A percentile compares a stretch with the other conserved stretches of the same genome.
phyloP scores from a whole-genome alignment of 2,113 vertebrate genomes.

The Gyps fulvus region DNA sequence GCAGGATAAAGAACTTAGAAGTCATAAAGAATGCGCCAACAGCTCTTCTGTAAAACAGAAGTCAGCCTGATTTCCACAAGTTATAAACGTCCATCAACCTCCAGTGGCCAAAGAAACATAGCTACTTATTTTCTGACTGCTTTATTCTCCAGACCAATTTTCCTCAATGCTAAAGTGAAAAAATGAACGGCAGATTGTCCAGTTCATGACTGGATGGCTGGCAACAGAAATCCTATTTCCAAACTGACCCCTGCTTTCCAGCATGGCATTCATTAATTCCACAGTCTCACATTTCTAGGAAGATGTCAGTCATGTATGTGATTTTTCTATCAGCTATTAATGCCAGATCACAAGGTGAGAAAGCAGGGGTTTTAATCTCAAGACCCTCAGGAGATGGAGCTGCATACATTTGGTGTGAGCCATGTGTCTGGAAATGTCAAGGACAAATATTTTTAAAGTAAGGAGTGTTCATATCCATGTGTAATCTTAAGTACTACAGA shows the following conservation, averaged over 20 bases:
- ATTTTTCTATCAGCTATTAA: slow-evolving; percentile 65
- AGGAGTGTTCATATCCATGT: background rate
- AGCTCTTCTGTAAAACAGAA: background rate
- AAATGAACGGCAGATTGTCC: slow-evolving; percentile 49
- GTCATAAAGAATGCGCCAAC: background rate
- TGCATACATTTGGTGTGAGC: slow-evolving; percentile 53
- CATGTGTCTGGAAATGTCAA: slow-evolving; percentile 47
- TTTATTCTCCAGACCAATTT: slow-evolving; percentile 52
- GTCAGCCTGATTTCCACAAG: slow-evolving; percentile 1
- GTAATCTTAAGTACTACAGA: background rate
- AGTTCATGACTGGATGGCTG: slow-evolving; percentile 51
- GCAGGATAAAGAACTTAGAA: background rate
- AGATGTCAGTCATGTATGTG: slow-evolving; percentile 67
- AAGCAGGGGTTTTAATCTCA: slow-evolving; percentile 60
- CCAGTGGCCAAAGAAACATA: background rate
- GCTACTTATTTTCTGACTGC: background rate
- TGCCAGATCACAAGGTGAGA: slow-evolving; percentile 57
- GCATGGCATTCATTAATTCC: slow-evolving; percentile 69
- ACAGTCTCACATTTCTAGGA: slow-evolving; percentile 56
- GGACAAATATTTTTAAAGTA: slow-evolving; percentile 19
- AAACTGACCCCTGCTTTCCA: slow-evolving; percentile 54
- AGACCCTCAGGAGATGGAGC: slow-evolving; percentile 56
- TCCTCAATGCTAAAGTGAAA: background rate
- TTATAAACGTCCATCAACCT: slow-evolving; percentile 13
- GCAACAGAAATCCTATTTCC: slow-evolving; percentile 48